Evolutionary conservation across 1,140 invertebrate genomes (phyloP).

Genomic region (Radopholus similis): DNA sequence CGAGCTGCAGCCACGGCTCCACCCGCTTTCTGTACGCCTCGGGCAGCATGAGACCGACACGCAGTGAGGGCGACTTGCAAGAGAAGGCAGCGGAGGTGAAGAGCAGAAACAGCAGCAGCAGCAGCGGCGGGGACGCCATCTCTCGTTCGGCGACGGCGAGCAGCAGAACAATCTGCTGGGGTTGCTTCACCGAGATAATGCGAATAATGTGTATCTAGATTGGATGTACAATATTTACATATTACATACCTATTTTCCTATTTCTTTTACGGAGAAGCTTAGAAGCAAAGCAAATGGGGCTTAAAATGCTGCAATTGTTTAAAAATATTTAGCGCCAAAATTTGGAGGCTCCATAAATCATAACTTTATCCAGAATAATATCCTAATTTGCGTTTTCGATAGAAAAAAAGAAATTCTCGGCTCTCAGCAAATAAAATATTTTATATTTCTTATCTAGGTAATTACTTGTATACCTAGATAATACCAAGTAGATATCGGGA

Average conservation of each 20-base stretch:
- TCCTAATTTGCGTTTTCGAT: neutral
- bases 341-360: neutral
- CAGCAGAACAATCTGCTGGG: neutral
- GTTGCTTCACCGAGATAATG: neutral
- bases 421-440: no score
- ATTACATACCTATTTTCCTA: no score
- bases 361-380: neutral
- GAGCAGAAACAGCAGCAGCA: neutral
- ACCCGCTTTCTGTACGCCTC: conserved; percentile 38
- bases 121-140: neutral
- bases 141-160: no score
- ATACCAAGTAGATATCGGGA: no score
- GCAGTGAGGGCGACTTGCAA: conserved; percentile 5
- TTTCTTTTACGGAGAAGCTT: no score
- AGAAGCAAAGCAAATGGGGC: no score
- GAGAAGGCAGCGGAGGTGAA: neutral
- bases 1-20: conserved; percentile 28
- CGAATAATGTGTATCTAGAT: neutral
- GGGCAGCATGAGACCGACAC: conserved; percentile 45
- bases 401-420: no score
- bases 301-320: neutral
- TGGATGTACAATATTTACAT: neutral
- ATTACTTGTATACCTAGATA: no score
- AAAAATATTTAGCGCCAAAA: neutral
- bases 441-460: no score